Conservation (phyloP, 2,113 vertebrate species). For the Tamias sibiricus region DNA sequence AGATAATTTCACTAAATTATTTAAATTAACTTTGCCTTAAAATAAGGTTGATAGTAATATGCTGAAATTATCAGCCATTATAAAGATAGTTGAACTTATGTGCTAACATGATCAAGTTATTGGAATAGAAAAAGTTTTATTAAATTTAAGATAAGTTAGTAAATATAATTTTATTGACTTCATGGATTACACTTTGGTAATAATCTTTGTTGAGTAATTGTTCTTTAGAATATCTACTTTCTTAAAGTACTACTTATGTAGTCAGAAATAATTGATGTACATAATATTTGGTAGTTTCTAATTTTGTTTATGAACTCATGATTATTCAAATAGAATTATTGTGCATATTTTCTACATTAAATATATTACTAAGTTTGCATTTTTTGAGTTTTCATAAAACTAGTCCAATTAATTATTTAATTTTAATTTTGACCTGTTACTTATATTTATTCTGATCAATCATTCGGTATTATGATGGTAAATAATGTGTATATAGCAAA, state of each 20-base stretch:
- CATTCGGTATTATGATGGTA: background rate
- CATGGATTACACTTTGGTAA: background rate
- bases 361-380: slow-evolving; percentile 22
- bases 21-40: background rate
- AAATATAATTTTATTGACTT: slow-evolving; percentile 8
- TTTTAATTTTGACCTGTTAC: slow-evolving; percentile 9
- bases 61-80: background rate
- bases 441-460: slow-evolving; percentile 41
- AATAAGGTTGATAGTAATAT: background rate
- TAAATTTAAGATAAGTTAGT: slow-evolving; percentile 17
- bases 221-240: background rate
- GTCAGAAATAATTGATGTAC: background rate
- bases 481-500: background rate
- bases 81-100: background rate
- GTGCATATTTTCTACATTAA: background rate
- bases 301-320: slow-evolving; percentile 46
- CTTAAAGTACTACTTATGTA: background rate
- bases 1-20: background rate
- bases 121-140: background rate
- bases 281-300: background rate
- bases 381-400: slow-evolving; percentile 16
- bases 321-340: slow-evolving; percentile 38
- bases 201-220: background rate
- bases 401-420: background rate
- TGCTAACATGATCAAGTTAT: background rate